Base-by-base conservation (phyloP, 1,140 invertebrate species). In the Solen grandis region DNA sequence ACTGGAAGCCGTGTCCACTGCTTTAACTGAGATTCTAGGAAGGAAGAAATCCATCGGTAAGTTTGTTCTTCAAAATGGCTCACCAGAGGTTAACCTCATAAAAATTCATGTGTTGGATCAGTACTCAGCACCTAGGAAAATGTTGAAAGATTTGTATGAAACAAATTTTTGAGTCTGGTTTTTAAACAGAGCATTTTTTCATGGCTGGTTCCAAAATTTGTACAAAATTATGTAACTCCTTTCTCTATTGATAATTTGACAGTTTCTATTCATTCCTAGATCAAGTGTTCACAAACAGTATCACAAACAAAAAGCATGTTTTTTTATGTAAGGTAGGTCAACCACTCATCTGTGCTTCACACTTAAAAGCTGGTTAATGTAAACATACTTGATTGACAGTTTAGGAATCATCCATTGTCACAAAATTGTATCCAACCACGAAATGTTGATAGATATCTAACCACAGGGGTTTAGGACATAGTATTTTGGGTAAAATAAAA, bases 11-110 rank as follows among this genome's bases (percentile, higher is more conserved):
- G 33, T 57, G 22, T 29, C 41, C n/a, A 38, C 50, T 3, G 36
- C 54, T 36, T 22, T 70, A n/a, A 70, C 13, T n/a, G 36, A 16
- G 5, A 70, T 22, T 35, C n/a, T 70, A 14, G 68, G 68, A 35
- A 54, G 25, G 29, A 70, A 70, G 25, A 52, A 70, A 36, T 70
- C 68, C 25, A 70, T 70, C 33, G 68, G 68, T 70, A 57, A 35
- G 27, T 10, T 27, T 3, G 16, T 68, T 46, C 22, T 68, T 16
- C 5, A 36, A 5, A 36, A 19, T 19, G 14, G 29, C 35, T 4
- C 16, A 16, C 19, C 27, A 31, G 8, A 60, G 2, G 35, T 22
- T 5, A 31, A 16, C 2, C 3, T 31, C 19, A 4, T 29, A 60
- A 27, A 31, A 2, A 27, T 29, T 19, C 35, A 5, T 27, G 4